These are phyloP conservation scores for Garra rufa DNA, from an alignment of 2,113 vertebrate species.

Conservation along the genomic window DNA sequence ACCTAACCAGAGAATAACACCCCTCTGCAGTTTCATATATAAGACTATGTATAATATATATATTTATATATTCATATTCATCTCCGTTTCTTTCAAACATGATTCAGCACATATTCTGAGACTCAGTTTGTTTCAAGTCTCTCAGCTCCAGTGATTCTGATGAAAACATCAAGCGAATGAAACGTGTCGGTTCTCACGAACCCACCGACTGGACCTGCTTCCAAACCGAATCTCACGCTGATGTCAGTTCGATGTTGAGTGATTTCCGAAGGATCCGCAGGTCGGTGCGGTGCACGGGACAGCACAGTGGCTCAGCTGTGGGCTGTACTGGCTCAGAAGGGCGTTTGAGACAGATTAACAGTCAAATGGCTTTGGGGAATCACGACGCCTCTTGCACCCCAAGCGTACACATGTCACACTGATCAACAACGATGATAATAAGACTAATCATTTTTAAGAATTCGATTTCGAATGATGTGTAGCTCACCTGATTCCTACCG, in stretches of 20 bases:
- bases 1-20: constrained; percentile 71
- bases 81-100: background rate
- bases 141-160: constrained; percentile 36
- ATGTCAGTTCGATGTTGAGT: background rate
- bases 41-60: constrained; percentile 59
- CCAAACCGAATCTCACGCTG: background rate
- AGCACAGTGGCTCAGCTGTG: constrained; percentile 37
- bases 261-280: constrained; percentile 19
- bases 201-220: constrained; percentile 19
- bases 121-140: background rate
- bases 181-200: constrained; percentile 24
- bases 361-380: constrained; percentile 50
- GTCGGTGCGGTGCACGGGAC: background rate
- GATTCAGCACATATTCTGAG: constrained; percentile 30
- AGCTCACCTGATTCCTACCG: constrained; percentile 21
- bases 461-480: constrained; percentile 23
- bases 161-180: constrained; percentile 59
- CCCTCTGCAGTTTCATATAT: constrained; percentile 60
- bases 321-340: constrained; percentile 27
- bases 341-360: constrained; percentile 50
- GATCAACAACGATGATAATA: constrained; percentile 38
- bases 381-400: constrained; percentile 20
- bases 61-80: constrained; percentile 52
- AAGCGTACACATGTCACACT: constrained; percentile 44
- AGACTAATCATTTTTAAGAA: constrained; percentile 36